Conservation (phyloP, 1,140 invertebrate genomes). For the Dendrolimus punctatus region DNA sequence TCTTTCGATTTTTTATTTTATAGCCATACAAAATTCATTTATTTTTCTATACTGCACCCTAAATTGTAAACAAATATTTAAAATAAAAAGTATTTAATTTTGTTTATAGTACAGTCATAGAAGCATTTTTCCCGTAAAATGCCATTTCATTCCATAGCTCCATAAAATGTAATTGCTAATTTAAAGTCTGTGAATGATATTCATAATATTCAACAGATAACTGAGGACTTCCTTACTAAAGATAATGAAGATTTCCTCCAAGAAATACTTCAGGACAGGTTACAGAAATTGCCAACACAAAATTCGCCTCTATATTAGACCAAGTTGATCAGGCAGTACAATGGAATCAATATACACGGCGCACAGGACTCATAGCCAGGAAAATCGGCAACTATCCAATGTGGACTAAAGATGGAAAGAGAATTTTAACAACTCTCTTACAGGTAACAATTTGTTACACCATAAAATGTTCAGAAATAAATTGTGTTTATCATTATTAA, state of each 20-base stretch:
- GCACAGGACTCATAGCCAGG: conserved; percentile 90
- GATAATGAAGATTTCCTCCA: conserved; percentile 89
- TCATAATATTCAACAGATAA: conserved; percentile 64
- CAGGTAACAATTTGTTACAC: conserved; percentile 75
- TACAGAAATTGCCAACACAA: conserved; percentile 45
- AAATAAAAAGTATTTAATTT: too few relatives aligned
- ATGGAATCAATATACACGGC: conserved; percentile 77
- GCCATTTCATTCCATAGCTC: too few relatives aligned
- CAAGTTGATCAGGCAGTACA: conserved; percentile 71
- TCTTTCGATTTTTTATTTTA: too few relatives aligned
- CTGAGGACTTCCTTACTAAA: conserved; percentile 80
- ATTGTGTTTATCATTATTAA: too few relatives aligned
- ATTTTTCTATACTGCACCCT: too few relatives aligned
- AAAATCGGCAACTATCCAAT: conserved; percentile 96
- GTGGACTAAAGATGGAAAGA: conserved; percentile 91
- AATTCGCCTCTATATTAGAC: conserved; percentile 61
- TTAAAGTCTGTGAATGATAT: too few relatives aligned
- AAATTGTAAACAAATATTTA: too few relatives aligned
- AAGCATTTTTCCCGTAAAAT: too few relatives aligned
- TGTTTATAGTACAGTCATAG: too few relatives aligned
- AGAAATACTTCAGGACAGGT: conserved; percentile 82
- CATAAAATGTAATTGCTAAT: too few relatives aligned
- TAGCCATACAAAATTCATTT: too few relatives aligned
- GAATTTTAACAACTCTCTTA: conserved; percentile 84
- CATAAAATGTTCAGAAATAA: too few relatives aligned